phyloP scores from a whole-genome alignment of 2,797 vertebrate genomes.

The Protonibea diacanthus region DNA sequence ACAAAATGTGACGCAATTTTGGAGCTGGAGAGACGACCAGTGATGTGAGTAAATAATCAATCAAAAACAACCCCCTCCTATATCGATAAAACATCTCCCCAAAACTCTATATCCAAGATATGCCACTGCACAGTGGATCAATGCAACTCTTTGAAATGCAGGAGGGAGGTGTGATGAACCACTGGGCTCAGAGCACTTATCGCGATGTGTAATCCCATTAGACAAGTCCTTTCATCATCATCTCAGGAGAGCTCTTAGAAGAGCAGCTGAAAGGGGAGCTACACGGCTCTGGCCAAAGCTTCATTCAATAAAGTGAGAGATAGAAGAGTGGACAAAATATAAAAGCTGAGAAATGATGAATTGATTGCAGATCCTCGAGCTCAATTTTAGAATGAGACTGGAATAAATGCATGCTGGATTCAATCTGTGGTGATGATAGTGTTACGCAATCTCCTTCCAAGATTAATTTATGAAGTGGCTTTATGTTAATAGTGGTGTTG shows the following conservation, averaged over 20 bases:
- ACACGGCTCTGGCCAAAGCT: slow-evolving; percentile 37
- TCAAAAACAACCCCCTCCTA: slow-evolving; percentile 24
- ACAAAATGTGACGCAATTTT: background rate
- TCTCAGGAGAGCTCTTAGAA: slow-evolving; percentile 74
- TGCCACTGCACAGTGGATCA: slow-evolving; percentile 61
- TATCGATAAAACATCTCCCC: slow-evolving; percentile 29
- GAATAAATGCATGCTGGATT: slow-evolving; percentile 6
- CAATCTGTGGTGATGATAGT: slow-evolving; percentile 27
- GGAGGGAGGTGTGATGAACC: slow-evolving; percentile 69
- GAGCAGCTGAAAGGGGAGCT: slow-evolving; percentile 58
- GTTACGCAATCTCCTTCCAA: slow-evolving; percentile 9
- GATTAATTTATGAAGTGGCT: slow-evolving; percentile 37
- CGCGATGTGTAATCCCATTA: slow-evolving; percentile 80
- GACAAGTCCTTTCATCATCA: slow-evolving; percentile 79
- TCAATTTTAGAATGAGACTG: slow-evolving; percentile 17
- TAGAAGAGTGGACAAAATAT: slow-evolving; percentile 28
- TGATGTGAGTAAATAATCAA: slow-evolving; percentile 10
- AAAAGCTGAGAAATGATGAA: slow-evolving; percentile 53
- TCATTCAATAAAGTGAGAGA: slow-evolving; percentile 53
- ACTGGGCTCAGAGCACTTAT: slow-evolving; percentile 76
- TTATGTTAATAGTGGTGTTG: slow-evolving; percentile 17
- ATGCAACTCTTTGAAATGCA: slow-evolving; percentile 69
- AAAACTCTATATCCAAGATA: slow-evolving; percentile 41
- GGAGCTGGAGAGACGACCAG: background rate
- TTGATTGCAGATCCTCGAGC: slow-evolving; percentile 23